Evolutionary conservation across 1,140 invertebrate genomes (phyloP).

Genomic region (Plutomurus gul): DNA sequence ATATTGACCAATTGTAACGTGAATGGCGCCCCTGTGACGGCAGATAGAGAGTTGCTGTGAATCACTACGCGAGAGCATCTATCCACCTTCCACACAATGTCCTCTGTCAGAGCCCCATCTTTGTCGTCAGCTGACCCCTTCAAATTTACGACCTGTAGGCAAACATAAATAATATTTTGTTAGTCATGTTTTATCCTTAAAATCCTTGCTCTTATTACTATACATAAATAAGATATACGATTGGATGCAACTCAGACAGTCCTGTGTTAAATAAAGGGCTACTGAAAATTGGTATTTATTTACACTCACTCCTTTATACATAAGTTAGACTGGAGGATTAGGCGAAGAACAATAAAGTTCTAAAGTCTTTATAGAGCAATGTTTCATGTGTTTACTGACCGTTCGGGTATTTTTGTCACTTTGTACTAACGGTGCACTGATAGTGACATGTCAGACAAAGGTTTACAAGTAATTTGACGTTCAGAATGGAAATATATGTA

Average conservation of each 20-base stretch:
- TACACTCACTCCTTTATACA: too few relatives aligned
- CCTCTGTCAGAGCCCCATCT: conserved; percentile 2
- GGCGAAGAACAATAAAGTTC: too few relatives aligned
- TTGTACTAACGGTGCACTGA: too few relatives aligned
- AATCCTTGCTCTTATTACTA: too few relatives aligned
- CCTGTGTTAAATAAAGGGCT: too few relatives aligned
- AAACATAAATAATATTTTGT: background rate
- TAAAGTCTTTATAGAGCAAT: too few relatives aligned
- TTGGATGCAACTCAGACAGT: too few relatives aligned
- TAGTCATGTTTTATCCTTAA: background rate
- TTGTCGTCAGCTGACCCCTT: background rate
- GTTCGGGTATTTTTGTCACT: too few relatives aligned
- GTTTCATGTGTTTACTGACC: too few relatives aligned
- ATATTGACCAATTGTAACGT: conserved; percentile 36
- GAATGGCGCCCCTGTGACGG: conserved; percentile 26
- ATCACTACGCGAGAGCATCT: conserved; percentile 33
- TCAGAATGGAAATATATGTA: background rate
- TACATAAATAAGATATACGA: too few relatives aligned
- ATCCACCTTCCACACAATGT: conserved; percentile 39
- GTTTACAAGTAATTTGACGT: background rate
- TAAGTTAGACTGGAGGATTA: too few relatives aligned
- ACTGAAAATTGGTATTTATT: too few relatives aligned
- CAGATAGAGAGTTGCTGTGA: conserved; percentile 2
- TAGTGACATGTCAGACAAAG: background rate
- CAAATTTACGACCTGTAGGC: background rate